Evolutionary conservation across 2,113 vertebrate genomes (phyloP).

Genomic region (Cyprinodon tularosa): DNA sequence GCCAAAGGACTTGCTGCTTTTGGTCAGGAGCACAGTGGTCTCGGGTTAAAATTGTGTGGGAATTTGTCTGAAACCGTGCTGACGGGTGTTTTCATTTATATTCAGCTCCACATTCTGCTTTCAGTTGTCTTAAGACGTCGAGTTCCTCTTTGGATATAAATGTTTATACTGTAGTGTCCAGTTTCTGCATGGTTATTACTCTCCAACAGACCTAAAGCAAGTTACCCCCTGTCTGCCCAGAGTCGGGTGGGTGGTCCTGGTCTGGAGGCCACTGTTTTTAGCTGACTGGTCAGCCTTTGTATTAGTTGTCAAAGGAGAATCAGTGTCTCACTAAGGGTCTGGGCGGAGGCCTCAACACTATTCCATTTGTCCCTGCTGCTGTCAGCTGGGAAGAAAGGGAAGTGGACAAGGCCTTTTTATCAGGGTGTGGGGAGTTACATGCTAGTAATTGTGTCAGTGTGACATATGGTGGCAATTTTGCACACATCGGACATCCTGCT

Average conservation of each 20-base stretch:
- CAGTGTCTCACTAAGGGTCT: slow-evolving; percentile 51
- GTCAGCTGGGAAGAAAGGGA: slow-evolving; percentile 74
- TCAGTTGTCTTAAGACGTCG: slow-evolving; percentile 4
- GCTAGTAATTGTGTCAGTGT: slow-evolving; percentile 29
- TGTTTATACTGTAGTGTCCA: slow-evolving; percentile 10
- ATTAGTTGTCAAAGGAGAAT: slow-evolving; percentile 52
- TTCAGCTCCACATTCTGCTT: slow-evolving; percentile 22
- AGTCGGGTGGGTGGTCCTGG: slow-evolving; percentile 71
- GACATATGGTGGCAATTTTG: slow-evolving; percentile 56
- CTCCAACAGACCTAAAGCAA: slow-evolving; percentile 48
- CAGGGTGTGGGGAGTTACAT: slow-evolving; percentile 31
- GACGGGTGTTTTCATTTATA: slow-evolving; percentile 37
- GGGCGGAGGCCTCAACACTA: slow-evolving; percentile 62
- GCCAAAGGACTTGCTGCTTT: slow-evolving; percentile 56
- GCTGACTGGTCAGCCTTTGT: slow-evolving; percentile 74
- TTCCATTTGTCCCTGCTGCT: slow-evolving; percentile 73
- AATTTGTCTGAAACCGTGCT: slow-evolving; percentile 41
- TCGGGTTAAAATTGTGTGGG: slow-evolving; percentile 45
- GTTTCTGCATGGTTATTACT: slow-evolving; percentile 15
- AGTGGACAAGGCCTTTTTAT: slow-evolving; percentile 66
- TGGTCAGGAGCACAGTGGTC: slow-evolving; percentile 35
- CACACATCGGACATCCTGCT: slow-evolving; percentile 65
- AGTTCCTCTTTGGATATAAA: neutral
- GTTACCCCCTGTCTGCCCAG: slow-evolving; percentile 35
- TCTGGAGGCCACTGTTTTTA: slow-evolving; percentile 35